Evolutionary conservation across 2,113 vertebrate genomes (phyloP).

Genomic region (Ornithorhynchus anatinus): DNA sequence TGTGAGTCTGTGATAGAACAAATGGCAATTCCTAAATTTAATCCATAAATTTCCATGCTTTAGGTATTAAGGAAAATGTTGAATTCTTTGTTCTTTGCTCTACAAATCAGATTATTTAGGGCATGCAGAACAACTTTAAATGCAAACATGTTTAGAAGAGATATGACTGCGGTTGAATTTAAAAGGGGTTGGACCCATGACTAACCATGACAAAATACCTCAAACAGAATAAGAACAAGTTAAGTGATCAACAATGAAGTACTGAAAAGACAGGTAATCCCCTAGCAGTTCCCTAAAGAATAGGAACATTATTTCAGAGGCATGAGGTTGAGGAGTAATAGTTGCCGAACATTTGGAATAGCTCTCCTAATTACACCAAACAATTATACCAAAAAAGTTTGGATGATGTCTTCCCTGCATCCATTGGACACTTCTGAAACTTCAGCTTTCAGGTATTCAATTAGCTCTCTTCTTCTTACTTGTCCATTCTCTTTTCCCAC

Average conservation of each 20-base stretch:
- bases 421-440: too few relatives aligned
- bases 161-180: background rate
- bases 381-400: too few relatives aligned
- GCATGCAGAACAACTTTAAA: conserved; percentile 20
- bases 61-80: conserved; percentile 11
- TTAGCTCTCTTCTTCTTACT: too few relatives aligned
- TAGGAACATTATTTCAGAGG: background rate
- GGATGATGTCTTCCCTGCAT: too few relatives aligned
- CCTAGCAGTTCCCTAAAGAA: background rate
- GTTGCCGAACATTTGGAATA: background rate
- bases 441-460: too few relatives aligned
- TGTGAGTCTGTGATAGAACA: background rate
- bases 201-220: background rate
- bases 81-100: background rate
- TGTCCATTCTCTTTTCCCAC: too few relatives aligned
- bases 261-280: background rate
- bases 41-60: background rate
- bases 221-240: conserved; percentile 2
- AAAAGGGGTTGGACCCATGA: background rate
- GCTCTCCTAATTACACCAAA: too few relatives aligned
- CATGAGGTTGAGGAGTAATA: background rate
- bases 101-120: conserved; percentile 28
- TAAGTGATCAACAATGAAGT: background rate
- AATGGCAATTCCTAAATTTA: conserved; percentile 13
- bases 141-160: conserved; percentile 21